Percentiles rank a stretch among this genome's conserved stretches.
phyloP scores from a whole-genome alignment of 2,113 vertebrate species.

The Channa argus region DNA sequence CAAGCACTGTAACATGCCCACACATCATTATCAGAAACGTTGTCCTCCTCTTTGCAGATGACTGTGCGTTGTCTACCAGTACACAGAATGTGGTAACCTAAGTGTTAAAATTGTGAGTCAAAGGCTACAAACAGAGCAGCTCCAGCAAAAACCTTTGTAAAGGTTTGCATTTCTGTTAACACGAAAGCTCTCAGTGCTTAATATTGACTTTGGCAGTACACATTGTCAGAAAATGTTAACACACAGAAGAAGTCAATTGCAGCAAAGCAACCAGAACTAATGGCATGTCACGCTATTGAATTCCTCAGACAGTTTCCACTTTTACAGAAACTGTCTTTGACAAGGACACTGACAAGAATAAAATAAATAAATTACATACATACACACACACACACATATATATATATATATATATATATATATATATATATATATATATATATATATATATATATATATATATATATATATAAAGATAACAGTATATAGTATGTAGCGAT shows the following conservation, averaged over 20 bases:
- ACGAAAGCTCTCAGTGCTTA: background rate
- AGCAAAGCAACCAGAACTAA: constrained; percentile 4
- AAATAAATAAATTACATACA: no score
- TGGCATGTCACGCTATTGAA: no score
- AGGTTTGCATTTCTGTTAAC: background rate
- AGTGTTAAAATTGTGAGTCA: background rate
- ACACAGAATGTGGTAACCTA: background rate
- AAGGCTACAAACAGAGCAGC: background rate
- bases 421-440: no score
- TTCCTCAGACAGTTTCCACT: background rate
- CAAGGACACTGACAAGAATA: no score
- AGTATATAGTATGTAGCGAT: constrained; percentile 5
- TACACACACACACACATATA: no score
- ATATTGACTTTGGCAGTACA: background rate
- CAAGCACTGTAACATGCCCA: no score
- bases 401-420: no score
- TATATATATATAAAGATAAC: no score
- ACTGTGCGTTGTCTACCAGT: background rate
- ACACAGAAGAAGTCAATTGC: background rate
- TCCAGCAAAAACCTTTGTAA: background rate
- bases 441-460: no score
- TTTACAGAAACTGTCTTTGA: constrained; percentile 7
- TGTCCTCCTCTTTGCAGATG: constrained; percentile 6
- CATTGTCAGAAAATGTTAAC: background rate
- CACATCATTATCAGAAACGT: background rate